phyloP scores from a whole-genome alignment of 1,140 invertebrate genomes.

The Trichonephila inaurata region DNA sequence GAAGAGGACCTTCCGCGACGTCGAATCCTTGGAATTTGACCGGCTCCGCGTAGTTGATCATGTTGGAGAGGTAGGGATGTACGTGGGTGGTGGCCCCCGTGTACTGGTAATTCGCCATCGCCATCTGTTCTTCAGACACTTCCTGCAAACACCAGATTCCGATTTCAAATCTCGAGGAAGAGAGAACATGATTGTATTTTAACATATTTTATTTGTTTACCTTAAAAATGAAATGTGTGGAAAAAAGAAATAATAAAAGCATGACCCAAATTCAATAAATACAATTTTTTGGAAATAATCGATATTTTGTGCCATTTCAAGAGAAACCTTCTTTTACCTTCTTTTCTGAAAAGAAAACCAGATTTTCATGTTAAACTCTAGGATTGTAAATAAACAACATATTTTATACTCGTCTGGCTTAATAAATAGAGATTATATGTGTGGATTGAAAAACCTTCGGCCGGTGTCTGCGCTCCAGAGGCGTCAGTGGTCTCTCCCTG shows the following conservation, averaged over 20 bases:
- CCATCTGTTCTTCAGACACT: constrained; percentile 83
- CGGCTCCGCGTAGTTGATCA: constrained; percentile 99
- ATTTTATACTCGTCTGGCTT: too few species aligned
- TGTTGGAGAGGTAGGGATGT: constrained; percentile 98
- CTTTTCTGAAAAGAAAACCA: background rate
- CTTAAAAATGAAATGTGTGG: too few species aligned
- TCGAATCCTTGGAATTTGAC: constrained; percentile 99
- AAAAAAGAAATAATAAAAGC: too few species aligned
- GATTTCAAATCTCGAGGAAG: too few species aligned
- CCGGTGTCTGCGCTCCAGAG: constrained; percentile 23
- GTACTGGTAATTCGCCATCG: constrained; percentile 87
- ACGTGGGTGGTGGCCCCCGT: constrained; percentile 99
- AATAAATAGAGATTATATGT: background rate
- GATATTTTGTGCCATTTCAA: too few species aligned
- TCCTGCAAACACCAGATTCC: background rate
- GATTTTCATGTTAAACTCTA: background rate
- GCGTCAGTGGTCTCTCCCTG: constrained; percentile 85
- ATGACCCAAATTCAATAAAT: too few species aligned
- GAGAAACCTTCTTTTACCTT: background rate
- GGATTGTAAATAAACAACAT: too few species aligned
- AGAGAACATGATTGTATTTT: too few species aligned
- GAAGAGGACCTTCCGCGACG: constrained; percentile 90
- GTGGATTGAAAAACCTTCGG: constrained; percentile 32
- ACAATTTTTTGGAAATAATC: too few species aligned
- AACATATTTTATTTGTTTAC: too few species aligned